phyloP scores from a whole-genome alignment of 2,888 invertebrate genomes.

The Brassicogethes aeneus region DNA sequence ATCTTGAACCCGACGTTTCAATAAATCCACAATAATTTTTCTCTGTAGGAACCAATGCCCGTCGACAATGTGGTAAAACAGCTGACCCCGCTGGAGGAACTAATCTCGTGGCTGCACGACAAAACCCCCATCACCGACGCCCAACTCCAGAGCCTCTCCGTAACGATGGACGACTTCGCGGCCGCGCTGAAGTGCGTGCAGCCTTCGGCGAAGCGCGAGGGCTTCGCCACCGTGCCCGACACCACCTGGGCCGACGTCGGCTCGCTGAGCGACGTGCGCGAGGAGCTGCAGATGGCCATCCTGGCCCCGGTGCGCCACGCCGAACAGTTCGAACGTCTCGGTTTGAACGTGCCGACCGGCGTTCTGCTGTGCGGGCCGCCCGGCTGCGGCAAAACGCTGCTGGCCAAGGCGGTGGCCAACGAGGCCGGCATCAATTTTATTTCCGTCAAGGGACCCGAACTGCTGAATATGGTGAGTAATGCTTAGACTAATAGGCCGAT shows the following conservation, averaged over 20 bases:
- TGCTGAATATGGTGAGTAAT: conserved; percentile 92
- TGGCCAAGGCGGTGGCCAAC: conserved; percentile 98
- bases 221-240: conserved; percentile 95
- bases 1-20: no score
- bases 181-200: conserved; percentile 74
- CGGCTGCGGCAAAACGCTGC: conserved; percentile 90
- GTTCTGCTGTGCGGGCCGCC: conserved; percentile 95
- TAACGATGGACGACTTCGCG: conserved; percentile 68
- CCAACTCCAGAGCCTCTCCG: conserved; percentile 55
- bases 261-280: conserved; percentile 76
- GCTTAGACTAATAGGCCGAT: no score
- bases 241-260: conserved; percentile 97
- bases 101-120: conserved; percentile 57
- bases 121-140: conserved; percentile 52
- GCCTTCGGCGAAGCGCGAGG: conserved; percentile 92
- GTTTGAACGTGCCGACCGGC: conserved; percentile 76
- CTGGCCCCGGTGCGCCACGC: conserved; percentile 84
- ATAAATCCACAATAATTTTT: no score
- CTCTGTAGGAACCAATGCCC: conserved; percentile 16
- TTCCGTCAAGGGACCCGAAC: conserved; percentile 96
- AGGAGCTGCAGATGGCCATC: conserved; percentile 85
- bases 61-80: conserved; percentile 14
- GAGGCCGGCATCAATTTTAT: conserved; percentile 98
- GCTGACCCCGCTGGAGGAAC: conserved; percentile 43
- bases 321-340: conserved; percentile 68